Conservation (phyloP, 2,113 vertebrate species). For the Rhineura floridana region DNA sequence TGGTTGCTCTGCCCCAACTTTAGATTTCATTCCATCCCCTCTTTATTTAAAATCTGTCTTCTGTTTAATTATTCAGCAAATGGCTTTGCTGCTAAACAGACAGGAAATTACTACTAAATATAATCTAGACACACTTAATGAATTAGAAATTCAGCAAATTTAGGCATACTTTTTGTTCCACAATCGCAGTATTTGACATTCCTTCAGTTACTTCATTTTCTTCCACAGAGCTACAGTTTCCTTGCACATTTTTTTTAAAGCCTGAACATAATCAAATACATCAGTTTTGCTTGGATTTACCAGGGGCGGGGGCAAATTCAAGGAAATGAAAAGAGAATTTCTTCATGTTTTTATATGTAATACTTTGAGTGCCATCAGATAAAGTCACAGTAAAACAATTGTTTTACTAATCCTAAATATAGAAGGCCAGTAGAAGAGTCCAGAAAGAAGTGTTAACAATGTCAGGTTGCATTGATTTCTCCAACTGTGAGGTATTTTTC, state of each 20-base stretch:
- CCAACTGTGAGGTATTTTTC: conserved; percentile 28
- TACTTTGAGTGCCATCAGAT: conserved; percentile 51
- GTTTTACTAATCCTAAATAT: conserved; percentile 43
- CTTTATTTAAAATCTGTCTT: background rate
- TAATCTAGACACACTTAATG: conserved; percentile 19
- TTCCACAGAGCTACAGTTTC: background rate
- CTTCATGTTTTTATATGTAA: conserved; percentile 35
- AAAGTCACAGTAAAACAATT: conserved; percentile 56
- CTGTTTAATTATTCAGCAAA: background rate
- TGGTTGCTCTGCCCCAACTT: background rate
- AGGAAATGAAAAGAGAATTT: conserved; percentile 48
- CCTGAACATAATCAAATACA: conserved; percentile 16
- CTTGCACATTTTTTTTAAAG: conserved; percentile 31
- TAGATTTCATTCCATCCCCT: background rate
- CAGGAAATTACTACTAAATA: conserved; percentile 12
- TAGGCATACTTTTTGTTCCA: background rate
- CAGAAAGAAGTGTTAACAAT: conserved; percentile 7
- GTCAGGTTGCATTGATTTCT: background rate
- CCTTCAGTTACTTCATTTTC: background rate
- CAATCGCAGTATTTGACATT: conserved; percentile 4
- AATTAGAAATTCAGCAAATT: background rate
- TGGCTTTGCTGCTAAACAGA: background rate
- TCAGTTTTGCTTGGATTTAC: conserved; percentile 52
- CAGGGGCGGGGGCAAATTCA: conserved; percentile 14
- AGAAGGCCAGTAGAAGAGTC: background rate